Evolutionary conservation across 1,140 invertebrate species (phyloP).

Genomic region (Cryptotermes secundus): DNA sequence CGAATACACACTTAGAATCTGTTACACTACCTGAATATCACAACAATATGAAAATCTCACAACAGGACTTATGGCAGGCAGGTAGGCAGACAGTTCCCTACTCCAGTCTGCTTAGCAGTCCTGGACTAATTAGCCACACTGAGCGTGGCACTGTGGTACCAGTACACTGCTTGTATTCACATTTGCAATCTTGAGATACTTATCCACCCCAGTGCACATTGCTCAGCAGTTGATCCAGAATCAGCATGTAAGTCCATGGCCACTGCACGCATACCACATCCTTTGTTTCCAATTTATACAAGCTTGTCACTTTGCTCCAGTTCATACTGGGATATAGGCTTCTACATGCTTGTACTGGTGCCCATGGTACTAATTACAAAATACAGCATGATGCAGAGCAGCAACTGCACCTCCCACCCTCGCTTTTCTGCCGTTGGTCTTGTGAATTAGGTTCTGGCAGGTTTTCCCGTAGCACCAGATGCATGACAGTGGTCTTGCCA

Average conservation of each 20-base stretch:
- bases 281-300: too few species aligned
- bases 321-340: neutral
- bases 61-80: constrained; percentile 19
- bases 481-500: constrained; percentile 99
- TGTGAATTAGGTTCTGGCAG: constrained; percentile 98
- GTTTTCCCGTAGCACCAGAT: constrained; percentile 97
- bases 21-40: constrained; percentile 32
- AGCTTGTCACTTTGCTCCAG: neutral
- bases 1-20: neutral
- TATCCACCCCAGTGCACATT: neutral
- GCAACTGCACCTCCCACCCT: constrained; percentile 89
- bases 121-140: neutral
- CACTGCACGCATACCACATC: too few species aligned
- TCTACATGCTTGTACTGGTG: neutral
- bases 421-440: constrained; percentile 93
- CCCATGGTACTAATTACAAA: constrained; percentile 63
- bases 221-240: too few species aligned
- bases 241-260: too few species aligned
- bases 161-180: neutral
- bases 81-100: neutral
- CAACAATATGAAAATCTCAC: constrained; percentile 34
- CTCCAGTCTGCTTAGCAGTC: constrained; percentile 20
- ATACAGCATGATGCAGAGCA: constrained; percentile 89
- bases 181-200: neutral
- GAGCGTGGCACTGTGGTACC: neutral